Evolutionary conservation across 2,113 vertebrate genomes (phyloP).

Genomic region (Pristiophorus japonicus): DNA sequence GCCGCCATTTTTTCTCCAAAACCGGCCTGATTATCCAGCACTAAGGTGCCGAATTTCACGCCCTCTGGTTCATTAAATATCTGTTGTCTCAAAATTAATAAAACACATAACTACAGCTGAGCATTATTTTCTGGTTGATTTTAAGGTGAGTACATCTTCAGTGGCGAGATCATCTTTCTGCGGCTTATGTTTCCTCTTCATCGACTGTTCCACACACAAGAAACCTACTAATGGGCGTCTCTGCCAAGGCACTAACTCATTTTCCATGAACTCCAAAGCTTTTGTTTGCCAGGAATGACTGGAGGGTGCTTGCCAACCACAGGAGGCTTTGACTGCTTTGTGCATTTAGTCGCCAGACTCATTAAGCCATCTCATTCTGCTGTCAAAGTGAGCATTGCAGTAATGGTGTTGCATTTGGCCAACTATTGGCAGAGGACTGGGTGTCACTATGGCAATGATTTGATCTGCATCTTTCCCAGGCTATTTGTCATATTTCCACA

Average conservation of each 20-base stretch:
- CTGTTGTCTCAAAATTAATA: neutral
- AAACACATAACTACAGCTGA: neutral
- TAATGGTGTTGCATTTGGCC: neutral
- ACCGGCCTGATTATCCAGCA: too few relatives aligned
- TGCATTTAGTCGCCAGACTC: neutral
- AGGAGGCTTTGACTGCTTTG: neutral
- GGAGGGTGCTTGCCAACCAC: neutral
- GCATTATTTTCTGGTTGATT: neutral
- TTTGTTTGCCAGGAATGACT: neutral
- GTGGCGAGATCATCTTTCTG: neutral
- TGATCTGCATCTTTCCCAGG: conserved; percentile 6
- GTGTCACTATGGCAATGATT: neutral
- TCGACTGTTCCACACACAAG: neutral
- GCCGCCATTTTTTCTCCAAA: too few relatives aligned
- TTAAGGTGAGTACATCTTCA: neutral
- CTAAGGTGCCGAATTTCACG: too few relatives aligned
- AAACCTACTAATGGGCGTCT: neutral
- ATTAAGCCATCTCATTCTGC: neutral
- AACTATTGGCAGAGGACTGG: neutral
- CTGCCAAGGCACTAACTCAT: neutral
- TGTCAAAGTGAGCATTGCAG: neutral
- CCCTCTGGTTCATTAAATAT: neutral
- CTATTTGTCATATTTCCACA: neutral
- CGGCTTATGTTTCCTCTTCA: neutral
- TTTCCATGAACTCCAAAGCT: neutral